A percentile compares a stretch with the other conserved stretches of the same genome.
These are phyloP conservation scores for Metridium senile DNA, from an alignment of 92 coral and sea anemone genomes.

Conservation along the genomic window DNA sequence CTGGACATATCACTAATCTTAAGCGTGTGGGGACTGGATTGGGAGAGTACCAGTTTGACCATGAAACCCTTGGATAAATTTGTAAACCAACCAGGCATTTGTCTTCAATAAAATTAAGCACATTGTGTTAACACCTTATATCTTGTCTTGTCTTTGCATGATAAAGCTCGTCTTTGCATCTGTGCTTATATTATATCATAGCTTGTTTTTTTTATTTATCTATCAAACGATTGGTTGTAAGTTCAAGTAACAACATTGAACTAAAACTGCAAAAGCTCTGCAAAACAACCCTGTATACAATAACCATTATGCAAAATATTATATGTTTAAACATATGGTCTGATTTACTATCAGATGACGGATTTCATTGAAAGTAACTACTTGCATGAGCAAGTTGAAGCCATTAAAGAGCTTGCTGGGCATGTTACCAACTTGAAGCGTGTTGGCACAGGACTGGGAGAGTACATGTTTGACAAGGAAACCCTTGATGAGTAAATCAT, in stretches of 20 bases:
- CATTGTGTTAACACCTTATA: slow-evolving; percentile 1
- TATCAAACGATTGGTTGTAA: not conserved
- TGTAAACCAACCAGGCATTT: not conserved
- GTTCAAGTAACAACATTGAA: not conserved
- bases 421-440: slow-evolving; percentile 82
- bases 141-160: slow-evolving; percentile 2
- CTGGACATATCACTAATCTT: slow-evolving; percentile 54
- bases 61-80: slow-evolving; percentile 55
- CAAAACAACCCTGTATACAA: no score
- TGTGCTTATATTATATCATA: no score
- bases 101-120: not conserved
- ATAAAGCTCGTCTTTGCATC: not conserved
- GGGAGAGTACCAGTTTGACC: slow-evolving; percentile 85
- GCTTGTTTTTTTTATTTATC: no score
- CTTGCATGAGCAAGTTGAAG: slow-evolving; percentile 89
- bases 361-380: slow-evolving; percentile 83
- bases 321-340: not conserved
- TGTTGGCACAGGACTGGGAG: slow-evolving; percentile 96
- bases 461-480: slow-evolving; percentile 96
- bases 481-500: slow-evolving; percentile 59
- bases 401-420: slow-evolving; percentile 83
- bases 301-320: not conserved
- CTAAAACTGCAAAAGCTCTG: not conserved
- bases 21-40: slow-evolving; percentile 82
- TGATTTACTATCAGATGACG: slow-evolving; percentile 76